phyloP scores from a whole-genome alignment of 2,113 vertebrate species.

The Percina caprodes region DNA sequence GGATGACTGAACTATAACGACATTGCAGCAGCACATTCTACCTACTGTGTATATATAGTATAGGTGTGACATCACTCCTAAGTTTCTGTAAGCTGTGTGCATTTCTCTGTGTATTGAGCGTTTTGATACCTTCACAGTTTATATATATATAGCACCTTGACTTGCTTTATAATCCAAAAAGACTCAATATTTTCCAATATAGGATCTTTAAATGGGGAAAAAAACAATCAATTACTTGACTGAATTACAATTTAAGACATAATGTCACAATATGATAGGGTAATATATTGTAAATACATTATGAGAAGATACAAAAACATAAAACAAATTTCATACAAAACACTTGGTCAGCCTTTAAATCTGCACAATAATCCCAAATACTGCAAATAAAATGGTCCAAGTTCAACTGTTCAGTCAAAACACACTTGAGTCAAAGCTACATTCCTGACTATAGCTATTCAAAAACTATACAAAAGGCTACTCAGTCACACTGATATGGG shows the following conservation, averaged over 20 bases:
- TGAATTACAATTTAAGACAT: neutral
- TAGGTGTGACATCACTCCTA: no score
- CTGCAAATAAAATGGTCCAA: neutral
- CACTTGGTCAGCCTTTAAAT: neutral
- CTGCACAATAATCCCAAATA: neutral
- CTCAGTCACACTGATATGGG: slow-evolving; percentile 5
- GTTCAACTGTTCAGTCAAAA: neutral
- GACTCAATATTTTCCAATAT: no score
- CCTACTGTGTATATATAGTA: no score
- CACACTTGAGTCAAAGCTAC: neutral
- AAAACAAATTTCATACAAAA: neutral
- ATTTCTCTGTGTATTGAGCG: no score
- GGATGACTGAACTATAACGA: no score
- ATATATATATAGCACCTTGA: no score
- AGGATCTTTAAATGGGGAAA: no score
- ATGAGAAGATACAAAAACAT: neutral
- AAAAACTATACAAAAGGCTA: neutral
- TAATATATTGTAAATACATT: neutral
- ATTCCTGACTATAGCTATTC: neutral
- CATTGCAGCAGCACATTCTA: no score
- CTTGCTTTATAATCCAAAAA: no score
- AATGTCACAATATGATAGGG: neutral
- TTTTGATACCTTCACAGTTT: no score
- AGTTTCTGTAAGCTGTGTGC: no score
- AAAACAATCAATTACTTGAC: neutral